Evolutionary conservation across 2,797 vertebrate species (phyloP), one percentile per base, ranked within the genome.

Genomic region (Emydoidea blandingii): DNA sequence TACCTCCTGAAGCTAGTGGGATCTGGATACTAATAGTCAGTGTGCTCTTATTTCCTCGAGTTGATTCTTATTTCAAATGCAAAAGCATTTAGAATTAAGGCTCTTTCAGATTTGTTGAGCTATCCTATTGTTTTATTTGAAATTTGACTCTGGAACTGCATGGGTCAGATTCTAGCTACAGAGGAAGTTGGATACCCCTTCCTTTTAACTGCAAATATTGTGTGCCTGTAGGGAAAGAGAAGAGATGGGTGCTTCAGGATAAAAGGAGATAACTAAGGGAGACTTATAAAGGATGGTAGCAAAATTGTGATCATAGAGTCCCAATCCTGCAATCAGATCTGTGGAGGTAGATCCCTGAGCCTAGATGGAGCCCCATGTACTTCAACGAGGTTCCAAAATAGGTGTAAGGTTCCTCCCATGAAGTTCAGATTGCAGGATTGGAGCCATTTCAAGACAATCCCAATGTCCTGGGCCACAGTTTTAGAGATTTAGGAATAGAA

Each of bases 11-110:
- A 59, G 81, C 91, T 47, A 88, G 57, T 37, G 34, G 79, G 85
- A 87, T 83, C 74, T 94, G 92, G 94, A 88, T 91, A 92, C 96
- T 94, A 94, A 90, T 96, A 94, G 94, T 96, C 57, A 94, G 91
- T 82, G 5, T 84, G 41, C 92, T 96, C 65, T 92, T 87, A 94
- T 96, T 94, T 94, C 82, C 89, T 92, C 92, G n/a, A 68, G n/a
- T 68, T 37, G n/a, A 94, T 94, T 96, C 90, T 74, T 93, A 92
- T 96, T 92, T 94, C 90, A 95, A 92, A 84, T 65, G 85, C 82
- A 41, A 87, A 94, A 91, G 72, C 54, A 84, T 65, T 90, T 79
- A 87, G 72, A 95, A 93, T 87, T 88, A 94, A 93, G 57, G 80
- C 41, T 88, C n/a, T 82, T 90, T 89, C 72, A 84, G 25, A 52